These are phyloP conservation scores for Euschistus heros DNA, from an alignment of 1,140 invertebrate genomes.

Conservation along the genomic window DNA sequence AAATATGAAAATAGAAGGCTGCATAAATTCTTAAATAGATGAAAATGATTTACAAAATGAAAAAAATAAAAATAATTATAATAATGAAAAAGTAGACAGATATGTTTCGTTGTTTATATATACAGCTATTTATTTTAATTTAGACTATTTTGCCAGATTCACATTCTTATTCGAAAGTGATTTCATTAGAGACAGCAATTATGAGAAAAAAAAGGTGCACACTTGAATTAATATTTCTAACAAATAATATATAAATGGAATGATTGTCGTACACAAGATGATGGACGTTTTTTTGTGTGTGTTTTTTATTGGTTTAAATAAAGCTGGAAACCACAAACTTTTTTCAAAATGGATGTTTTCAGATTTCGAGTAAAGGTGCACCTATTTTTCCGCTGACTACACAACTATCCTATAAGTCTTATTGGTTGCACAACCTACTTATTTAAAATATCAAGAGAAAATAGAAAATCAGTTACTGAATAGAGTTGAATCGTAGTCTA, in stretches of 20 bases:
- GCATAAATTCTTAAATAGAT: background rate
- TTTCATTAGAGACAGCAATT: background rate
- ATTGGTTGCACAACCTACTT: conserved; percentile 13
- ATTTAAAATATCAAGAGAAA: conserved; percentile 3
- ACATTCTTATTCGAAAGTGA: conserved; percentile 1
- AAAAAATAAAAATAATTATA: background rate
- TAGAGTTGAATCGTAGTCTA: conserved; percentile 19
- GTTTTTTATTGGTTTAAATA: no score
- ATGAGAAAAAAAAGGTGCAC: conserved; percentile 7
- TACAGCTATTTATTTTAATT: no score
- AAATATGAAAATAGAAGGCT: conserved; percentile 6
- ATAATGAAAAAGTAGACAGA: background rate
- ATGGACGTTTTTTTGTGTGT: no score
- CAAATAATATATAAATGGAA: conserved; percentile 2
- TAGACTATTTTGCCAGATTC: conserved; percentile 1
- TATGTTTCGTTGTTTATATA: conserved; percentile 10
- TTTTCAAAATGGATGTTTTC: background rate
- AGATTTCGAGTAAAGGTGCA: background rate
- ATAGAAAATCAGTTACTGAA: conserved; percentile 1
- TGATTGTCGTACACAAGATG: conserved; percentile 6
- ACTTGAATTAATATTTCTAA: background rate
- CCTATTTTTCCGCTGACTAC: background rate
- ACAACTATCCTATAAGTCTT: conserved; percentile 17
- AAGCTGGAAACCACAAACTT: background rate
- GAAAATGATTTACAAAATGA: background rate